phyloP scores from a whole-genome alignment of 2,888 invertebrate genomes.

The Apodemia hepburni region DNA sequence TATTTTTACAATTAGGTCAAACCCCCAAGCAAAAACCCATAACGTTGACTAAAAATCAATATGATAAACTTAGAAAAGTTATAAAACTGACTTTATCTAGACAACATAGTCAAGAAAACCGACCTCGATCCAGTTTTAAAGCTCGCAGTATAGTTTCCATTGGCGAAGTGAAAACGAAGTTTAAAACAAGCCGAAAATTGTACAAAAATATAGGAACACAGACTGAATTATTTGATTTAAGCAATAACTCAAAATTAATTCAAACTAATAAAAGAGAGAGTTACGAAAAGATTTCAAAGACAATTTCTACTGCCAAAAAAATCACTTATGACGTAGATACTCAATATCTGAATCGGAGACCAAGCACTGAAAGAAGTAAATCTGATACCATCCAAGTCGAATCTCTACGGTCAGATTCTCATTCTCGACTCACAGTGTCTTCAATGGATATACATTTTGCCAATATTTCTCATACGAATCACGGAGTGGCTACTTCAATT shows the following conservation, averaged over 20 bases:
- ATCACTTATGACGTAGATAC: background rate
- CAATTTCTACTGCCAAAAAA: background rate
- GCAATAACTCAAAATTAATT: background rate
- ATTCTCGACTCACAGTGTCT: background rate
- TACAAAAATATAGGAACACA: constrained; percentile 28
- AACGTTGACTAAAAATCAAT: constrained; percentile 52
- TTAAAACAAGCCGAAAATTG: constrained; percentile 18
- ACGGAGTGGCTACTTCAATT: background rate
- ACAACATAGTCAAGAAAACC: constrained; percentile 29
- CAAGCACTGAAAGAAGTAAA: background rate
- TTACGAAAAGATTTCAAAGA: background rate
- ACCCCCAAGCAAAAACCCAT: constrained; percentile 51
- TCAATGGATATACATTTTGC: constrained; percentile 1
- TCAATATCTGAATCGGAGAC: no score
- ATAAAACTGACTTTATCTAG: constrained; percentile 41
- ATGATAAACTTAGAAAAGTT: constrained; percentile 53
- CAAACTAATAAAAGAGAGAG: constrained; percentile 1
- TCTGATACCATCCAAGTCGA: background rate
- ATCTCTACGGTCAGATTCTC: background rate
- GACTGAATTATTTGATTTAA: constrained; percentile 22
- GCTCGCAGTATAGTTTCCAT: constrained; percentile 38
- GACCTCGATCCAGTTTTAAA: constrained; percentile 21
- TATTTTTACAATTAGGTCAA: constrained; percentile 49
- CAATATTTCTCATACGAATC: background rate
- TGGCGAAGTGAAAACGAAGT: constrained; percentile 38